phyloP scores from a whole-genome alignment of 2,113 vertebrate genomes.

The Syngnathus scovelli region DNA sequence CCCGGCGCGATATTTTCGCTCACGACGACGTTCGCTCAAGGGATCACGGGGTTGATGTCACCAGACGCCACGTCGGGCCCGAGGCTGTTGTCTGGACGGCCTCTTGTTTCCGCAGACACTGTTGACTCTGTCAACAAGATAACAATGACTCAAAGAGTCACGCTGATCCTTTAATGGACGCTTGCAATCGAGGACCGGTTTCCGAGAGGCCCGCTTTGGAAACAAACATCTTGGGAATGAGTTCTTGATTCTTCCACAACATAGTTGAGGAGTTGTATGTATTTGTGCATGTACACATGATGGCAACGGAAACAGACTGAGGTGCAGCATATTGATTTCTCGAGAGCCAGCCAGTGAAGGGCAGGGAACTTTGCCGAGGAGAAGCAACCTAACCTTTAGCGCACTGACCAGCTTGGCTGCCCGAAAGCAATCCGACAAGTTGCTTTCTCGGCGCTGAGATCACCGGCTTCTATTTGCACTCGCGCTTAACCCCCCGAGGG shows the following conservation, averaged over 20 bases:
- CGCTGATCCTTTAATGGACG: background rate
- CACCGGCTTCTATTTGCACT: slow-evolving; percentile 4
- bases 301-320: too few relatives aligned
- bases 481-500: slow-evolving; percentile 3
- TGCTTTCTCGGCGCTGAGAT: slow-evolving; percentile 1
- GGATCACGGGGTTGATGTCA: slow-evolving; percentile 45
- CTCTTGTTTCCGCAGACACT: slow-evolving; percentile 53
- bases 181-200: background rate
- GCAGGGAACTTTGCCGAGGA: slow-evolving; percentile 1
- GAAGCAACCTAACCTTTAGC: background rate
- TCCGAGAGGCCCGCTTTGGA: background rate
- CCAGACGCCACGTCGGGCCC: slow-evolving; percentile 55
- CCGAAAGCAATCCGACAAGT: slow-evolving; percentile 1
- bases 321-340: too few relatives aligned
- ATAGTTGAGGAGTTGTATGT: too few relatives aligned
- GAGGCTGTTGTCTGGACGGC: slow-evolving; percentile 43
- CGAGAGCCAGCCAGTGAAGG: background rate
- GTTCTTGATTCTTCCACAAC: background rate
- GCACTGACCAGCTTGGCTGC: background rate
- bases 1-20: slow-evolving; percentile 44
- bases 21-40: slow-evolving; percentile 20
- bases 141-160: slow-evolving; percentile 31
- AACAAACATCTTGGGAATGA: background rate
- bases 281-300: too few relatives aligned
- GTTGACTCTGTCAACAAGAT: slow-evolving; percentile 47